Conservation (phyloP, 2,113 vertebrate species). For the Egretta garzetta region DNA sequence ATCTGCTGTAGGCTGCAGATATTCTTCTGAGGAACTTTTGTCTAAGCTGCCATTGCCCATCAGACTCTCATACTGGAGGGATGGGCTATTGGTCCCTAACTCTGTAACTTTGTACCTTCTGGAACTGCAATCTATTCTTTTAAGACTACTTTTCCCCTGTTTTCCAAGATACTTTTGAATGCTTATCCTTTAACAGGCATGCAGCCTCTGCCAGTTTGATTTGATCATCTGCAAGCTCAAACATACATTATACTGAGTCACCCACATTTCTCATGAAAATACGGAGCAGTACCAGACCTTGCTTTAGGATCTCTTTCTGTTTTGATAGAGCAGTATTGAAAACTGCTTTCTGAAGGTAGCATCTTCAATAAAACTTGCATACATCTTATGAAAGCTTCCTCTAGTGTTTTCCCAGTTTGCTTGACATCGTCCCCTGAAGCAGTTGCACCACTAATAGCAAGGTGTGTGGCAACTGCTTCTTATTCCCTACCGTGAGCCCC, state of each 20-base stretch:
- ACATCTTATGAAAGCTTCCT: neutral
- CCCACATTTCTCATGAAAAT: neutral
- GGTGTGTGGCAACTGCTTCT: neutral
- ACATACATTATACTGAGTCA: neutral
- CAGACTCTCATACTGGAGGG: neutral
- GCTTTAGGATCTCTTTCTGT: neutral
- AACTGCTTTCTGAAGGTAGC: neutral
- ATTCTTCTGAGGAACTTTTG: neutral
- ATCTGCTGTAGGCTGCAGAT: neutral
- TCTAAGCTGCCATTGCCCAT: neutral
- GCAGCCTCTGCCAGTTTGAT: neutral
- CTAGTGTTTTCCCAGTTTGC: neutral
- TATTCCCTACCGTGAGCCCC: neutral
- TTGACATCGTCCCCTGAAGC: neutral
- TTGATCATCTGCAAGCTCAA: neutral
- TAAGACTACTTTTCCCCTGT: accelerated
- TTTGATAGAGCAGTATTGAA: neutral
- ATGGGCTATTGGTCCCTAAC: neutral
- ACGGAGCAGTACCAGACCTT: neutral
- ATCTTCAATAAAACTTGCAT: neutral
- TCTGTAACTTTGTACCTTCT: neutral
- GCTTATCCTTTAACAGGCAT: neutral
- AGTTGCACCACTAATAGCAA: neutral
- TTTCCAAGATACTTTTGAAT: neutral
- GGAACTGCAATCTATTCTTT: neutral